These are phyloP conservation scores for Muschampia plurimacula DNA, from an alignment of 2,888 invertebrate genomes.

Conservation along the genomic window DNA sequence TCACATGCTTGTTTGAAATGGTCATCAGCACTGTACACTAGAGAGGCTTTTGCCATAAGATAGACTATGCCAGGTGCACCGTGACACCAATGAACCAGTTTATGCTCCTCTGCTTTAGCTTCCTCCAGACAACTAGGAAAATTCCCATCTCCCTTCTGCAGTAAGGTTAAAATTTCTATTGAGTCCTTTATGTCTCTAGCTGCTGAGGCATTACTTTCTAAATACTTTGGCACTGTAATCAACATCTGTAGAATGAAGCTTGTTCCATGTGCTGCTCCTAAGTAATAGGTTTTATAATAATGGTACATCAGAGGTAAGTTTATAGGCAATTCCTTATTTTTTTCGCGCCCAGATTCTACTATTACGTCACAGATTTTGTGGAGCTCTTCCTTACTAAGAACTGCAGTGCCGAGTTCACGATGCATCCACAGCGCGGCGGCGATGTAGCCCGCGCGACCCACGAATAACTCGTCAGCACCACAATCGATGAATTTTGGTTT, in stretches of 20 bases:
- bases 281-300: conserved; percentile 90
- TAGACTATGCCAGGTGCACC: conserved; percentile 94
- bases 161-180: conserved; percentile 87
- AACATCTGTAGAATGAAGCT: conserved; percentile 86
- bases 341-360: conserved; percentile 89
- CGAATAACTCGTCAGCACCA: conserved; percentile 94
- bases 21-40: conserved; percentile 88
- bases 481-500: conserved; percentile 84
- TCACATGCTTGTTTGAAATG: conserved; percentile 89
- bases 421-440: conserved; percentile 91
- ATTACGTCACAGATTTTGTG: conserved; percentile 89
- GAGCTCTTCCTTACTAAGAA: conserved; percentile 78
- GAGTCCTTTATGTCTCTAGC: conserved; percentile 86
- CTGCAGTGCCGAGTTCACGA: conserved; percentile 77
- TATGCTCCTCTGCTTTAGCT: conserved; percentile 85
- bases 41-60: conserved; percentile 92
- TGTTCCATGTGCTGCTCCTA: conserved; percentile 88
- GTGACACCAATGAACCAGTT: conserved; percentile 96
- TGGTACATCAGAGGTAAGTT: conserved; percentile 91
- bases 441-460: conserved; percentile 94
- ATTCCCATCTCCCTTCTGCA: conserved; percentile 90
- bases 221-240: conserved; percentile 79
- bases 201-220: conserved; percentile 80
- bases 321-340: conserved; percentile 85
- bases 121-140: conserved; percentile 92